Base-by-base conservation (phyloP, 1,140 invertebrate species). In the Calliopsis andreniformis region DNA sequence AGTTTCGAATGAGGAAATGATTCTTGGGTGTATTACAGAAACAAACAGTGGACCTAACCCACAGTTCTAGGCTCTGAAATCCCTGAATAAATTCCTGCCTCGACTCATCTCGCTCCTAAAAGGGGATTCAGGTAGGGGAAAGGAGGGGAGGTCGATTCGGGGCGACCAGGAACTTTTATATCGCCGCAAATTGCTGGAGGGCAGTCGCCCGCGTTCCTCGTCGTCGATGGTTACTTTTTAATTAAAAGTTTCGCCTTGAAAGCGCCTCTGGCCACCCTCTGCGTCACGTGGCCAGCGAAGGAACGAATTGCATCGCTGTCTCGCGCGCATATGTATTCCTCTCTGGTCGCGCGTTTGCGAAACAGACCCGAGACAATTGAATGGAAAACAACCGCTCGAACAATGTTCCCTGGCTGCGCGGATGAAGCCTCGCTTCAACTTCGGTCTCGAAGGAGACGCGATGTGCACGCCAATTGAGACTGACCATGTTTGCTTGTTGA, bases 211-310 rank as follows among this genome's bases (percentile, higher is more conserved):
- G 23, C 47, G 42, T 14, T 25, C 28, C 51, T 42, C 63, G 32
- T 56, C 32, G 42, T 51, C 78, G 63, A 86, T 82, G 87, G 84
- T 88, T 89, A 90, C 89, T 91, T 90, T 91, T 91, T 91, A 91
- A 91, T 91, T 91, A 91, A 91, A 91, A 91, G 82, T 89, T 91
- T 89, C 73, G 76, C 84, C 78, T 86, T 84, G 61, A 55, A 56
- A 80, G 78, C 42, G 35, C 4, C 20, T 47, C 42, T 35, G 20
- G 47, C 7, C 30, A 25, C 20, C n/a, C 39, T 28, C 6, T n/a
- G 61, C 8, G 25, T 39, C 45, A 20, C 18, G 55, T 20, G 14
- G 32, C 59, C 28, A 10, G 53, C 53, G 18, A 35, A 58, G 8
- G 5, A 12, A 58, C 30, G 55, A 35, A n/a, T 35, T 35, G 55